A percentile compares a stretch with the other conserved stretches of the same genome.
phyloP scores from a whole-genome alignment of 2,113 vertebrate genomes.

The Labrus mixtus region DNA sequence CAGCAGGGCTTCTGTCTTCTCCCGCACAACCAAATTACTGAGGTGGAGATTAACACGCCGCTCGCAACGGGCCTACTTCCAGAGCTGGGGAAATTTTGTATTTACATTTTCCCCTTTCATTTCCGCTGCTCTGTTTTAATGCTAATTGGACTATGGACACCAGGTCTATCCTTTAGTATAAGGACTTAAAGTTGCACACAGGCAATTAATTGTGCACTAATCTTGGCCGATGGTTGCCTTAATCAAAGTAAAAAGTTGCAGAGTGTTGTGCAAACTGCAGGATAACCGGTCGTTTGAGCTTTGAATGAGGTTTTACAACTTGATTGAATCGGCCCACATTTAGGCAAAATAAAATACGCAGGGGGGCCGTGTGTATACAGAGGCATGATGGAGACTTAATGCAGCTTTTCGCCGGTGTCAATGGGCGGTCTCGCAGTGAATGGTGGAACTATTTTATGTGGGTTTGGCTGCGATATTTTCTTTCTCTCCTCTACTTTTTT shows the following conservation, averaged over 20 bases:
- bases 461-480: conserved; percentile 86
- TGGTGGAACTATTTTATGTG: conserved; percentile 91
- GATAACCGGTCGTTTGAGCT: conserved; percentile 37
- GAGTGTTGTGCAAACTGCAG: conserved; percentile 30
- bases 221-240: conserved; percentile 26
- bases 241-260: conserved; percentile 35
- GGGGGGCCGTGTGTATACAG: conserved; percentile 30
- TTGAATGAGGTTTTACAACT: conserved; percentile 66
- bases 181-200: conserved; percentile 32
- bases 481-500: conserved; percentile 80
- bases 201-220: conserved; percentile 22
- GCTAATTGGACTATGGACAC: conserved; percentile 76
- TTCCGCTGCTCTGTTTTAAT: conserved; percentile 86
- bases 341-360: conserved; percentile 69
- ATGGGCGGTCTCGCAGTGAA: conserved; percentile 90
- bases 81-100: conserved; percentile 92
- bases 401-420: conserved; percentile 82
- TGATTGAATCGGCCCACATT: conserved; percentile 67
- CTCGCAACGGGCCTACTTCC: conserved; percentile 94
- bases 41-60: conserved; percentile 99
- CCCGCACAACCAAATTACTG: conserved; percentile 98
- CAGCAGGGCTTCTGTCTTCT: conserved; percentile 99
- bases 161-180: conserved; percentile 30
- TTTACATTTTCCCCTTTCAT: conserved; percentile 95
- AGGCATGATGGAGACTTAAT: conserved; percentile 71